A percentile compares a stretch with the other conserved stretches of the same genome.
Conservation (phyloP, 2,888 invertebrate species). For the Catocala nupta region DNA sequence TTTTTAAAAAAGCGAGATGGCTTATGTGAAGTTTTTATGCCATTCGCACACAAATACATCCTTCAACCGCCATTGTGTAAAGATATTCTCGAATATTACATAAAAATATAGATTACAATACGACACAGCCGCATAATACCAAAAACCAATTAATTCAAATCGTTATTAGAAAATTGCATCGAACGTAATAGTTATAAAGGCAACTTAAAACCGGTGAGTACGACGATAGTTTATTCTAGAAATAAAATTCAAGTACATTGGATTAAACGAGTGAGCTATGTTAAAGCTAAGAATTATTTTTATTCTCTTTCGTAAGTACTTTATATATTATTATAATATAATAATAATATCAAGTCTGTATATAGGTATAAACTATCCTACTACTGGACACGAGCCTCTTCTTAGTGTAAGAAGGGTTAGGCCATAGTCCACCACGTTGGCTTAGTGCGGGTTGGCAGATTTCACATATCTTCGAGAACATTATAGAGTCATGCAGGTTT, state of each 20-base stretch:
- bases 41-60: too few relatives aligned
- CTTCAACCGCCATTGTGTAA: too few relatives aligned
- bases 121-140: constrained; percentile 1
- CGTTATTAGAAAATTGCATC: constrained; percentile 8
- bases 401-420: too few relatives aligned
- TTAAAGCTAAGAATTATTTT: constrained; percentile 11
- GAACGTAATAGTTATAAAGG: background rate
- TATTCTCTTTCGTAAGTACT: constrained; percentile 35
- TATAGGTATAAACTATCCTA: background rate
- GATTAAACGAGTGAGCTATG: constrained; percentile 19
- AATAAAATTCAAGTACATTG: background rate
- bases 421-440: too few relatives aligned
- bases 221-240: constrained; percentile 12
- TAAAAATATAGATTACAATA: too few relatives aligned
- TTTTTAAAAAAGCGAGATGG: too few relatives aligned
- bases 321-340: background rate
- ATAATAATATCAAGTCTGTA: too few relatives aligned
- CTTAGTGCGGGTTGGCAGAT: too few relatives aligned
- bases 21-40: too few relatives aligned
- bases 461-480: too few relatives aligned
- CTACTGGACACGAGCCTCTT: background rate
- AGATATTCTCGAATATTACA: too few relatives aligned
- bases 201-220: constrained; percentile 4
- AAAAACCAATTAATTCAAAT: constrained; percentile 14
- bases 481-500: too few relatives aligned